phyloP scores from a whole-genome alignment of 2,888 invertebrate species.

The Galerucella calmariensis region DNA sequence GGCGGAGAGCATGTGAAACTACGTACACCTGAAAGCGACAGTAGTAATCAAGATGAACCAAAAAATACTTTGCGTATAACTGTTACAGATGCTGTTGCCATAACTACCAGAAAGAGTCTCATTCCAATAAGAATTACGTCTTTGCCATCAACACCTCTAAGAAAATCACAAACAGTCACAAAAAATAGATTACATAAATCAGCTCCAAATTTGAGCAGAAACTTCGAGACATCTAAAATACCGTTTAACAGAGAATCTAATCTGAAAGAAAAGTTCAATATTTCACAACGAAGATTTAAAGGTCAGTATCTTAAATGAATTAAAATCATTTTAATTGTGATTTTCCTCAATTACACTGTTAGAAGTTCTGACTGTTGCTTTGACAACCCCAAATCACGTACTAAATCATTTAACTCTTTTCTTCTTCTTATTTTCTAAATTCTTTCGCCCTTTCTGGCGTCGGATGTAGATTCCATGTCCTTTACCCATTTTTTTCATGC shows the following conservation, averaged over 20 bases:
- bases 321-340: no score
- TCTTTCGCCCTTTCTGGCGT: no score
- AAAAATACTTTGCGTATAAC: slow-evolving; percentile 52
- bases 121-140: slow-evolving; percentile 66
- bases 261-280: slow-evolving; percentile 28
- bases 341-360: no score
- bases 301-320: neutral
- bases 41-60: slow-evolving; percentile 69
- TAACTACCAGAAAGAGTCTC: slow-evolving; percentile 57
- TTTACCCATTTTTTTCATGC: no score
- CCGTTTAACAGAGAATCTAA: slow-evolving; percentile 48
- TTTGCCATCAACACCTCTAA: slow-evolving; percentile 59
- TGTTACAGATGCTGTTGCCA: slow-evolving; percentile 53
- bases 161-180: slow-evolving; percentile 57
- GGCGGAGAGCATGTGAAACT: slow-evolving; percentile 90
- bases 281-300: slow-evolving; percentile 10
- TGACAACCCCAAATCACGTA: no score
- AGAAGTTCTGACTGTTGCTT: no score
- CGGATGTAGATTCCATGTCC: no score
- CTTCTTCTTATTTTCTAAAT: no score
- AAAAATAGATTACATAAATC: slow-evolving; percentile 57
- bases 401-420: no score
- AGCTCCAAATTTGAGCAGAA: slow-evolving; percentile 56
- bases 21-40: slow-evolving; percentile 86
- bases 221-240: slow-evolving; percentile 49